Base-by-base conservation (phyloP, 1,140 invertebrate species). In the Antheraea pernyi region DNA sequence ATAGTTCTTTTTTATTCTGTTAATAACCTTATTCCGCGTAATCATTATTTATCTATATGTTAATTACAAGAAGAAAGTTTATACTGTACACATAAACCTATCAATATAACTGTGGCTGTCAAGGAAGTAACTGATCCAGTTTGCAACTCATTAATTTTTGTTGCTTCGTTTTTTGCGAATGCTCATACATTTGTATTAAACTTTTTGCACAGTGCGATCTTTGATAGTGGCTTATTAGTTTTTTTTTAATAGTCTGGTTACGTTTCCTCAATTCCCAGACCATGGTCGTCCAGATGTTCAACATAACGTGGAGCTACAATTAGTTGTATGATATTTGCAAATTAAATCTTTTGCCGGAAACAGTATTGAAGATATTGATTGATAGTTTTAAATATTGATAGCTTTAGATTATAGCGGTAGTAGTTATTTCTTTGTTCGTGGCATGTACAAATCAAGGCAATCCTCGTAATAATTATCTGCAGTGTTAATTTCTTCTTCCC, bases 191-290 rank as follows among this genome's bases (percentile, higher is more conserved):
- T 75, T 79, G 77, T 80, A 79, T 79, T 75, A 60, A 60, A 73
- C 75, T 84, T 85, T 84, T 84, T 74, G 73, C 63, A 76, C 70
- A 73, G 75, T 80, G 86, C 75, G 74, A 81, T 83, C 73, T 82
- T 80, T 89, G 85, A 88, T 85, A 78, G 80, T 83, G 71, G 75
- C 74, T 77, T 82, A 82, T 80, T 79, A 80, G 75, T 82, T 83
- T 86, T 83, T n/a, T 85, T 81, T 82, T 65, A 73, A 67, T 70
- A 75, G 71, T 71, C 67, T 64, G 67, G 74, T 77, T 74, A 65
- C 65, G 84, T 83, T 89, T 88, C 87, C 84, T 86, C 78, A 81
- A 82, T 85, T 82, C 78, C 67, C 73, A 83, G 82, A 82, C 86
- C 86, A 86, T 86, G 85, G 71, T 80, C 71, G 73, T 70, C 84